These are phyloP conservation scores for Axis porcinus DNA, from an alignment of 2,113 vertebrate genomes.

Conservation along the genomic window DNA sequence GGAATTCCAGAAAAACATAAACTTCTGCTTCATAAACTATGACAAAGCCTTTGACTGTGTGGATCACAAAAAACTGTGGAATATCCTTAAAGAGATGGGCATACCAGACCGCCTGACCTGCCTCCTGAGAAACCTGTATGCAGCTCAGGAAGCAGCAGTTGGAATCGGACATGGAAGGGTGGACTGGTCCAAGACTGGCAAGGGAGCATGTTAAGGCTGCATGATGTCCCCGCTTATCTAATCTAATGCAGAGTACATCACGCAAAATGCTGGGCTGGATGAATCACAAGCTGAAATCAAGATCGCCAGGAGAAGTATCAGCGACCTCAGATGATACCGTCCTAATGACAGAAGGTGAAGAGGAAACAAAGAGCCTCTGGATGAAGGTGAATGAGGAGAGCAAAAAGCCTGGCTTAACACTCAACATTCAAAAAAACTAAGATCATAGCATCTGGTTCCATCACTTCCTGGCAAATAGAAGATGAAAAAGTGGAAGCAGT, in stretches of 20 bases:
- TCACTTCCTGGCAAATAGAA: not conserved
- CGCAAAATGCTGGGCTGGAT: not conserved
- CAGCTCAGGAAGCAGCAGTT: not conserved
- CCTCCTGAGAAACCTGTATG: not conserved
- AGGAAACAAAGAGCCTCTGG: not conserved
- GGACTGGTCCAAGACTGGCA: not conserved
- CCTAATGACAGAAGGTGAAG: not conserved
- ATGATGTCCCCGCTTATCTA: not conserved
- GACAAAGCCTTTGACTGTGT: not conserved
- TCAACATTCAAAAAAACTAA: not conserved
- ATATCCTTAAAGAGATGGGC: not conserved
- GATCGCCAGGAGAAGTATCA: not conserved
- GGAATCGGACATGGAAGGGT: rapidly evolving
- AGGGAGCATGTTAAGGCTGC: not conserved
- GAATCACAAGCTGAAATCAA: not conserved
- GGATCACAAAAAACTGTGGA: not conserved
- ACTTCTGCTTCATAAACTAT: not conserved
- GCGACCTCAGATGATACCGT: not conserved
- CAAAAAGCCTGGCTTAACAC: rapidly evolving
- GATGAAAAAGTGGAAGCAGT: not conserved
- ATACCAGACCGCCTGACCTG: not conserved
- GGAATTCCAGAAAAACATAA: not conserved
- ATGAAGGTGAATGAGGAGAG: not conserved
- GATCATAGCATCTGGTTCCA: not conserved
- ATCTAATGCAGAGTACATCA: not conserved